Base-by-base conservation (phyloP, 2,113 vertebrate genomes). In the Sarotherodon lohbergeri region DNA sequence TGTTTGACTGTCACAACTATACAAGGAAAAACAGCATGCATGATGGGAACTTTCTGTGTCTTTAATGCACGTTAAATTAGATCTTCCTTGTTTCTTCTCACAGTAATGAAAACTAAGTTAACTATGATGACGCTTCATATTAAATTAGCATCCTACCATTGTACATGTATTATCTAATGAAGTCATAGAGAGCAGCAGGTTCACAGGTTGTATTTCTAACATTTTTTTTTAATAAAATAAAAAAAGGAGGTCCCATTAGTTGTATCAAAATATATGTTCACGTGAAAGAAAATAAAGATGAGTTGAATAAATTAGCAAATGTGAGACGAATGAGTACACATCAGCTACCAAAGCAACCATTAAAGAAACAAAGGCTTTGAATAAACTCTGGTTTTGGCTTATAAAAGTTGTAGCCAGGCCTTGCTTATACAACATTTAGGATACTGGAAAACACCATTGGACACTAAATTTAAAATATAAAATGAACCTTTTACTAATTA, bases 181-280 rank as follows among this genome's bases (percentile, higher is more conserved):
- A 66, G 34, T 39, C 34, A 39, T 39, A 66, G 36, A 71, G 63
- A 71, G 63, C 4, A 41, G 19, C 63, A 63, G 29, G 32, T 66
- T 66, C 9, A 66, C 61, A 39, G 61, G 34, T 13, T 71, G 12
- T 5, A 14, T 22, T 41, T 41, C n/a, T 71, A 14, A 41, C 4
- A 9, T 2, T 3, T 6, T 14, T 2, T 41, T 41, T 1, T 1
- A 34, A 39, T 68, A 41, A 41, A 41, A 41, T 22, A 0, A 2
- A 68, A 68, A 43, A 24, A 41, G 4, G n/a, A 24, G 0, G 2
- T 9, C 0, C 43, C n/a, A 2, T 71, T 24, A 71, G 66, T 43
- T 43, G 7, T 3, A 41, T 1, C 63, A 71, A 71, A 43, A 41
- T 71, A 41, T 24, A n/a, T 24, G 39, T 71, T 71, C 24, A 71